These are phyloP conservation scores for Brachionus rubens DNA, from an alignment of 1,140 invertebrate species.

Conservation along the genomic window DNA sequence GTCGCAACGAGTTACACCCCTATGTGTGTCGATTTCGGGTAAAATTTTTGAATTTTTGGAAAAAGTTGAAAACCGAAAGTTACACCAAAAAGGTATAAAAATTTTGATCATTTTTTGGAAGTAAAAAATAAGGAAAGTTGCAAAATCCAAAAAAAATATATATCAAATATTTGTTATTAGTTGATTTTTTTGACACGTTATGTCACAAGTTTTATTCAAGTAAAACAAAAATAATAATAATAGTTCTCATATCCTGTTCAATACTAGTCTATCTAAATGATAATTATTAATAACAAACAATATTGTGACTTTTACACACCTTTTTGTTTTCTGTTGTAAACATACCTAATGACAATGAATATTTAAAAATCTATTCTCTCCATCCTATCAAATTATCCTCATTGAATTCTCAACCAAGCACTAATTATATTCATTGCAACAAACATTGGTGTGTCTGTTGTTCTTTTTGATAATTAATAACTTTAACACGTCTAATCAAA, in stretches of 20 bases:
- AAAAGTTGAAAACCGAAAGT: no score
- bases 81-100: no score
- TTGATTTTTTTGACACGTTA: no score
- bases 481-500: slow-evolving; percentile 22
- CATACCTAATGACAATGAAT: neutral
- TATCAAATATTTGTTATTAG: no score
- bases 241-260: neutral
- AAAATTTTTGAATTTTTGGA: no score
- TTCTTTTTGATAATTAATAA: slow-evolving; percentile 8
- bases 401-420: neutral
- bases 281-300: slow-evolving; percentile 21
- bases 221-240: neutral
- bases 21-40: no score
- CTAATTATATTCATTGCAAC: slow-evolving; percentile 20
- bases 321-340: neutral
- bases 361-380: neutral
- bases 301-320: slow-evolving; percentile 15
- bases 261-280: no score
- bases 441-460: neutral
- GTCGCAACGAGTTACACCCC: no score
- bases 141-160: no score
- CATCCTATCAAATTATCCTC: slow-evolving; percentile 14
- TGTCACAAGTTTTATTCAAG: neutral
- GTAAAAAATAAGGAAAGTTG: no score
- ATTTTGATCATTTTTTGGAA: no score